phyloP scores from a whole-genome alignment of 2,888 invertebrate genomes.

The Magallana nippona region DNA sequence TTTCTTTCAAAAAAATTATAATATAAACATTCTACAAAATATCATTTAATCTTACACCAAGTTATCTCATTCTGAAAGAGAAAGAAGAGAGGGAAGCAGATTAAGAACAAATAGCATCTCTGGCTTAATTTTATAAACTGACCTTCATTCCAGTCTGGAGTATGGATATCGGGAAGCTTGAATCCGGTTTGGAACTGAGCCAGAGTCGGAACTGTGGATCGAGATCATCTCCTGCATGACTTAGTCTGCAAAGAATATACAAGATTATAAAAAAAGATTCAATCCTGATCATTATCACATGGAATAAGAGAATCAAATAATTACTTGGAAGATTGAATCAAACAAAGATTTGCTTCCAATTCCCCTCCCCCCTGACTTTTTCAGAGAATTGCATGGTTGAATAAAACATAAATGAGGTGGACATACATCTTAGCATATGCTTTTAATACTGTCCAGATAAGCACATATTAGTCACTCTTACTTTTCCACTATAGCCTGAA shows the following conservation, averaged over 20 bases:
- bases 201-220: conserved; percentile 80
- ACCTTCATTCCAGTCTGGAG: conserved; percentile 79
- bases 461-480: conserved; percentile 53
- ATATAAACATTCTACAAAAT: no score
- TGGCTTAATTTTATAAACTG: conserved; percentile 33
- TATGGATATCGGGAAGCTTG: conserved; percentile 78
- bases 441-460: no score
- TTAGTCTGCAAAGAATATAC: conserved; percentile 36
- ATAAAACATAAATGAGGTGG: no score
- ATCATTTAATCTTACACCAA: no score
- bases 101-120: no score
- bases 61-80: no score
- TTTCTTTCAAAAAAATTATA: no score
- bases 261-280: background rate
- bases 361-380: background rate
- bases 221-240: conserved; percentile 68
- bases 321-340: background rate
- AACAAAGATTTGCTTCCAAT: background rate
- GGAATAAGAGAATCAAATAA: background rate
- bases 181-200: conserved; percentile 79
- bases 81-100: no score
- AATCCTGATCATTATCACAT: no score
- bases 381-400: background rate
- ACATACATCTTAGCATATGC: no score
- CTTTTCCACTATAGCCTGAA: conserved; percentile 78